phyloP scores from a whole-genome alignment of 2,888 invertebrate species.

The Ceramica pisi region DNA sequence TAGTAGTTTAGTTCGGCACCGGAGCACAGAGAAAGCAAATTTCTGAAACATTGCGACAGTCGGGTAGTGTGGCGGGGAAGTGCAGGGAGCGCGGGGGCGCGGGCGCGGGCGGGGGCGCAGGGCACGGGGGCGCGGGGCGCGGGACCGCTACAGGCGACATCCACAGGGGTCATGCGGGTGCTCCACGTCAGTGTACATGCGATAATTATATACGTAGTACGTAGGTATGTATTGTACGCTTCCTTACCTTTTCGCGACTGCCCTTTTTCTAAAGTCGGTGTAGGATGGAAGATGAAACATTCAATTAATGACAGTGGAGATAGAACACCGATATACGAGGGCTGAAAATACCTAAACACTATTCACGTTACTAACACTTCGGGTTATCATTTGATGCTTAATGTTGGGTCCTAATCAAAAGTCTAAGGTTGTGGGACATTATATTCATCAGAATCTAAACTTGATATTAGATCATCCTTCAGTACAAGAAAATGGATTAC shows the following conservation, averaged over 20 bases:
- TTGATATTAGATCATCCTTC: conserved; percentile 24
- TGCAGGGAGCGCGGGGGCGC: conserved; percentile 67
- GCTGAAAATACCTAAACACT: conserved; percentile 64
- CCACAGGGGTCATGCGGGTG: conserved; percentile 87
- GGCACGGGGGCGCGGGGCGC: conserved; percentile 54
- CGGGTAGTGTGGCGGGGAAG: conserved; percentile 63
- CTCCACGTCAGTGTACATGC: conserved; percentile 86
- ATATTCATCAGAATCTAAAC: conserved; percentile 33
- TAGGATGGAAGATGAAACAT: conserved; percentile 90
- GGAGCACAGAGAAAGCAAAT: conserved; percentile 80
- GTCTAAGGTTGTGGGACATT: conserved; percentile 33
- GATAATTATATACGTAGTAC: conserved; percentile 68
- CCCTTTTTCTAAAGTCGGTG: conserved; percentile 95
- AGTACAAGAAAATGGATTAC: conserved; percentile 12
- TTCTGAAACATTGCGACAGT: conserved; percentile 74
- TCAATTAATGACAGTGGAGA: conserved; percentile 88
- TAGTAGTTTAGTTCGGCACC: conserved; percentile 45
- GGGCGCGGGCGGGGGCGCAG: conserved; percentile 67
- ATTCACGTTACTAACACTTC: conserved; percentile 57
- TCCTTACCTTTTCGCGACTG: conserved; percentile 96
- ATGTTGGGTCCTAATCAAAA: conserved; percentile 40
- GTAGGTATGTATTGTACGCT: conserved; percentile 73
- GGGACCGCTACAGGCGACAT: conserved; percentile 71
- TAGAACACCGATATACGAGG: conserved; percentile 78
- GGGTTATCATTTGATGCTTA: conserved; percentile 31